Percentiles rank a stretch among this genome's conserved stretches.
These are phyloP conservation scores for Thunnus albacares DNA, from an alignment of 2,797 vertebrate genomes.

Conservation along the genomic window DNA sequence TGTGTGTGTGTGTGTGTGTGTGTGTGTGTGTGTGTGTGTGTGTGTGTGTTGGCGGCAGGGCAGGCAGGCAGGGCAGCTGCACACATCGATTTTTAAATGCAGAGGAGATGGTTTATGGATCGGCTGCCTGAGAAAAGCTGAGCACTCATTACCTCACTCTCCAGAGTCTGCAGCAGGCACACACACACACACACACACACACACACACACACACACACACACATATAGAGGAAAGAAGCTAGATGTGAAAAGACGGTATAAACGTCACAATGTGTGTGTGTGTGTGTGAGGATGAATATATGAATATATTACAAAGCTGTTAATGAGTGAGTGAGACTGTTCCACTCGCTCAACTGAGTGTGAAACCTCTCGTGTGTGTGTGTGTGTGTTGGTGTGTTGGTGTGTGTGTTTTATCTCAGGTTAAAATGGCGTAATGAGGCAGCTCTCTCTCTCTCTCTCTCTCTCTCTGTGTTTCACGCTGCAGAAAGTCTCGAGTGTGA, in stretches of 20 bases:
- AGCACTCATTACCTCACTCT: slow-evolving; percentile 77
- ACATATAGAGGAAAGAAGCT: slow-evolving; percentile 14
- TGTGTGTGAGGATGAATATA: slow-evolving; percentile 61
- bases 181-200: slow-evolving; percentile 24
- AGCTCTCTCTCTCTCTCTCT: slow-evolving; percentile 11
- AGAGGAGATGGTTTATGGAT: slow-evolving; percentile 83
- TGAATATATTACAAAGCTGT: slow-evolving; percentile 70
- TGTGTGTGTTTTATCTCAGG: slow-evolving; percentile 14
- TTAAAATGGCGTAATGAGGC: slow-evolving; percentile 61
- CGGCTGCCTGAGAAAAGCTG: slow-evolving; percentile 72
- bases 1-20: slow-evolving; percentile 33
- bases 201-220: slow-evolving; percentile 20
- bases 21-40: slow-evolving; percentile 31
- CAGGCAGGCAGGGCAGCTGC: slow-evolving; percentile 65
- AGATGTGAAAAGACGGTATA: slow-evolving; percentile 22
- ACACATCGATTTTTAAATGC: slow-evolving; percentile 86
- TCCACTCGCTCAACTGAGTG: slow-evolving; percentile 47
- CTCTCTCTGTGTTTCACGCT: slow-evolving; percentile 8
- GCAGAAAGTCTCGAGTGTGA: not conserved
- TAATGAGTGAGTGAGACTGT: slow-evolving; percentile 62
- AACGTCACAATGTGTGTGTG: slow-evolving; percentile 31
- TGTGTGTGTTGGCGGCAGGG: slow-evolving; percentile 21
- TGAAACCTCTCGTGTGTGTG: slow-evolving; percentile 18
- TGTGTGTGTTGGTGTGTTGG: slow-evolving; percentile 27
- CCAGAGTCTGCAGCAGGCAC: slow-evolving; percentile 45